phyloP scores from a whole-genome alignment of 1,140 invertebrate species.

The Aphis gossypii region DNA sequence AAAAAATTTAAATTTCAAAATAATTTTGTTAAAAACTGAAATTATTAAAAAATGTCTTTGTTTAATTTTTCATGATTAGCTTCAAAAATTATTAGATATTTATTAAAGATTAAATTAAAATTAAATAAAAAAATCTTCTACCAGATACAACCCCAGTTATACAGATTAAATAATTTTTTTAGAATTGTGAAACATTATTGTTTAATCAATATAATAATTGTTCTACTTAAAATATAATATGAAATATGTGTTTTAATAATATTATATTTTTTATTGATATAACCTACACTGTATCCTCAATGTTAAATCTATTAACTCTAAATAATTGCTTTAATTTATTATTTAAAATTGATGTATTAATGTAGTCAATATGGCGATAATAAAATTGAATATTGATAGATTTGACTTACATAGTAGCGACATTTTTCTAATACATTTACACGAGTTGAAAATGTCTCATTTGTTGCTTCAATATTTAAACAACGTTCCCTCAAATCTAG shows the following conservation, averaged over 20 bases:
- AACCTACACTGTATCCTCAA: not conserved
- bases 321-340: constrained; percentile 6
- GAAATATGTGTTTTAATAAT: not conserved
- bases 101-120: too few relatives aligned
- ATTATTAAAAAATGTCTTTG: too few relatives aligned
- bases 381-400: not conserved
- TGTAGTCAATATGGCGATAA: not conserved
- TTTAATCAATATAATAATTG: not conserved
- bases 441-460: constrained; percentile 89
- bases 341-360: not conserved
- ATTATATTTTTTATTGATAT: not conserved
- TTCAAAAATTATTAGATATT: too few relatives aligned
- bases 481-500: constrained; percentile 80
- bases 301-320: constrained; percentile 21
- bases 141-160: too few relatives aligned
- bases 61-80: too few relatives aligned
- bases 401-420: constrained; percentile 83
- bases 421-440: constrained; percentile 92
- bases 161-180: too few relatives aligned
- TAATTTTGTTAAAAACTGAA: too few relatives aligned
- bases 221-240: not conserved
- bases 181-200: too few relatives aligned
- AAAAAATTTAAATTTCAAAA: too few relatives aligned
- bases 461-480: constrained; percentile 90
- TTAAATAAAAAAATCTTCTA: too few relatives aligned